A percentile compares a stretch with the other conserved stretches of the same genome.
Conservation (phyloP, 30 jellyfish, hydroid and myxozoan genomes). For the Nemopilema nomurai region DNA sequence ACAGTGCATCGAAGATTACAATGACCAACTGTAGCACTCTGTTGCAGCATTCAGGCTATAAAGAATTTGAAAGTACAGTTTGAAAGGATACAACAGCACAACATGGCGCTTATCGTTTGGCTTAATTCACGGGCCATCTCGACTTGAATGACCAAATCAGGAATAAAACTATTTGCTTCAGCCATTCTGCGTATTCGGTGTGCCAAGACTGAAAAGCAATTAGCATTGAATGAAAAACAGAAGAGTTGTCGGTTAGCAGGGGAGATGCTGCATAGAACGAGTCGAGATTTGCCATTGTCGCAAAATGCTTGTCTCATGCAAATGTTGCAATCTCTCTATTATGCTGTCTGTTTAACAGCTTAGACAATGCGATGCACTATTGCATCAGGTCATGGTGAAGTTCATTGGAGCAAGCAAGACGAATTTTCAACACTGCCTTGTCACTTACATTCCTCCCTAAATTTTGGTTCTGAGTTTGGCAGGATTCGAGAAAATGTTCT, state of each 20-base stretch:
- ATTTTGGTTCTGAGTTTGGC: conserved; percentile 82
- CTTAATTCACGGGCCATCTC: conserved; percentile 87
- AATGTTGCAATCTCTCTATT: no score
- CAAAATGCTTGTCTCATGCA: no score
- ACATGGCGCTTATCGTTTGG: conserved; percentile 66
- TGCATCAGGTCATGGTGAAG: no score
- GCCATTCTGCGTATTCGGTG: conserved; percentile 85
- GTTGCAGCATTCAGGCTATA: not conserved
- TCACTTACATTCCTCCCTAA: conserved; percentile 93
- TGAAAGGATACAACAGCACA: conserved; percentile 96
- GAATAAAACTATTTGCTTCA: conserved; percentile 65
- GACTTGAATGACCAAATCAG: conserved; percentile 77
- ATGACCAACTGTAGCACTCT: no score
- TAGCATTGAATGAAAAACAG: not conserved
- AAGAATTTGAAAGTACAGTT: not conserved
- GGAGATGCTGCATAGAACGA: no score
- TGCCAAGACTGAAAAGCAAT: conserved; percentile 58
- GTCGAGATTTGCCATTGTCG: no score
- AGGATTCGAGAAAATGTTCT: conserved; percentile 81
- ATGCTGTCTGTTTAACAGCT: no score
- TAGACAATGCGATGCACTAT: no score
- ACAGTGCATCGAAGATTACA: no score
- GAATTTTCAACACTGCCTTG: not conserved
- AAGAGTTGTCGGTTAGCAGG: no score
- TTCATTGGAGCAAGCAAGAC: no score